phyloP scores from a whole-genome alignment of 1,140 invertebrate genomes.

The Chlorops oryzae region DNA sequence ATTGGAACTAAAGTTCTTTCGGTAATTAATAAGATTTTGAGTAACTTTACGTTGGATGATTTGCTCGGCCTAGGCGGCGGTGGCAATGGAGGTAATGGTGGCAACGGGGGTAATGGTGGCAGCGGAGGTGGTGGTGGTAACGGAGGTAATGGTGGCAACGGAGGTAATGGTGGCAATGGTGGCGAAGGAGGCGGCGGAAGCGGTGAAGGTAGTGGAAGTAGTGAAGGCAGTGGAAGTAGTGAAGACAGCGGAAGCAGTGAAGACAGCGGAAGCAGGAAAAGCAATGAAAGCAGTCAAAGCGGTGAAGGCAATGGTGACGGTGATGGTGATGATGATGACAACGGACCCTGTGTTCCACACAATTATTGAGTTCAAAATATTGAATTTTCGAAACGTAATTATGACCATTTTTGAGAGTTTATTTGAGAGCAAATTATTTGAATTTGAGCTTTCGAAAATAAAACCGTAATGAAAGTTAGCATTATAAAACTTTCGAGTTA shows the following conservation, averaged over 20 bases:
- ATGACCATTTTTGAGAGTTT: no score
- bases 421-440: no score
- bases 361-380: no score
- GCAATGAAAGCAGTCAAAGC: background rate
- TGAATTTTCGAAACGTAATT: no score
- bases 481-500: no score
- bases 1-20: slow-evolving; percentile 39
- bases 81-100: slow-evolving; percentile 27
- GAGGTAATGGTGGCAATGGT: background rate
- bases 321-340: background rate
- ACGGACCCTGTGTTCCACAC: no score
- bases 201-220: background rate
- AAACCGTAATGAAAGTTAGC: background rate
- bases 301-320: background rate
- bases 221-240: background rate
- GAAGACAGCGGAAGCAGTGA: no score
- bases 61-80: slow-evolving; percentile 18
- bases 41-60: slow-evolving; percentile 30
- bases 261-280: background rate
- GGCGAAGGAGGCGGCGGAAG: background rate
- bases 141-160: background rate
- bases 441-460: background rate
- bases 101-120: slow-evolving; percentile 15
- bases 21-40: slow-evolving; percentile 27
- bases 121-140: background rate